Evolutionary conservation across 2,797 vertebrate species (phyloP).

Genomic region (Falco berigora): DNA sequence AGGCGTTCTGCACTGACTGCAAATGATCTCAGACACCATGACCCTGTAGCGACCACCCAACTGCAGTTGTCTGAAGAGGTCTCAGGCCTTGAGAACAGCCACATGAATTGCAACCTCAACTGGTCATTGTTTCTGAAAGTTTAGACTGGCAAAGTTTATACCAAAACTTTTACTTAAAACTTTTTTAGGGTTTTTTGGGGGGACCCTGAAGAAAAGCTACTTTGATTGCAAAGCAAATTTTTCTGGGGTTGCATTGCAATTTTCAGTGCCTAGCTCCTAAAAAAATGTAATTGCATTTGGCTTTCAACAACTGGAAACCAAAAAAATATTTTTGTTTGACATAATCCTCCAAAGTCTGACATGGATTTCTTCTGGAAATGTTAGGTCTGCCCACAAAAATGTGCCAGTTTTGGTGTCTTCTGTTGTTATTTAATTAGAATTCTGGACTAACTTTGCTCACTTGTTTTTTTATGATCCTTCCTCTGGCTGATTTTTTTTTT

Average conservation of each 20-base stretch:
- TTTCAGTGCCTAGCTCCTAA: neutral
- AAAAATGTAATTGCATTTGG: neutral
- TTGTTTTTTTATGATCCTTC: neutral
- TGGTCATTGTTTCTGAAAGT: neutral
- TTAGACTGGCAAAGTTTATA: neutral
- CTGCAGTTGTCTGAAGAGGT: neutral
- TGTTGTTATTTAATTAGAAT: neutral
- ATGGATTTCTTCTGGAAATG: neutral
- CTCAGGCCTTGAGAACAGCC: neutral
- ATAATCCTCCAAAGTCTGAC: neutral
- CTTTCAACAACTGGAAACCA: neutral
- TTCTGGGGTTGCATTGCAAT: neutral
- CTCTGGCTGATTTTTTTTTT: neutral
- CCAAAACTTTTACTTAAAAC: neutral
- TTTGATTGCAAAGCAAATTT: neutral
- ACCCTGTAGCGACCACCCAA: neutral
- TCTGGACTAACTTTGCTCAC: neutral
- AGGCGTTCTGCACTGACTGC: neutral
- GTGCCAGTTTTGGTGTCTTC: neutral
- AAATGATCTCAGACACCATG: neutral
- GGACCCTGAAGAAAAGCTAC: neutral
- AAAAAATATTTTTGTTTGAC: neutral
- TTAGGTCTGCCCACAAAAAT: neutral
- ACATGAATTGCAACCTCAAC: neutral
- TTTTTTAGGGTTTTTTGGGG: neutral